phyloP scores from a whole-genome alignment of 1,140 invertebrate genomes.

The Sycobia sp. region DNA sequence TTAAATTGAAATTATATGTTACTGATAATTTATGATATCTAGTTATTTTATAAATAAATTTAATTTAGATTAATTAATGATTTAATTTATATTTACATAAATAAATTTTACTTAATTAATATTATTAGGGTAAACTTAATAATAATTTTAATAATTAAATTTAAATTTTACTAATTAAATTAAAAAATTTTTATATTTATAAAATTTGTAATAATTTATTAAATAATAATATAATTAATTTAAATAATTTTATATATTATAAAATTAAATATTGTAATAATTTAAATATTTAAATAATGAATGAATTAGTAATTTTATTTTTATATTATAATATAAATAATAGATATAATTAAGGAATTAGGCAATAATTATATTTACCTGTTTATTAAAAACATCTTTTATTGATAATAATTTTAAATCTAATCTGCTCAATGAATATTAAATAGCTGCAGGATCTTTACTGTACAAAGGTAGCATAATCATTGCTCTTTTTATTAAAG shows the following conservation, averaged over 20 bases:
- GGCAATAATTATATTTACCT: slow-evolving; percentile 68
- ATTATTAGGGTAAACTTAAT: too few relatives aligned
- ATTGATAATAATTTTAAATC: slow-evolving; percentile 66
- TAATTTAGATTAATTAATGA: slow-evolving; percentile 52
- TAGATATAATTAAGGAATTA: slow-evolving; percentile 66
- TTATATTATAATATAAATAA: slow-evolving; percentile 42
- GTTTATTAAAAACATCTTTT: slow-evolving; percentile 79
- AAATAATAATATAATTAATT: slow-evolving; percentile 32
- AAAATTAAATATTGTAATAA: slow-evolving; percentile 43
- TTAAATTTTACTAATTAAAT: not conserved
- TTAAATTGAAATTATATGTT: slow-evolving; percentile 66
- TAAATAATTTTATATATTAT: slow-evolving; percentile 39
- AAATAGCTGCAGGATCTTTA: slow-evolving; percentile 70
- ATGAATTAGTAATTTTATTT: slow-evolving; percentile 63
- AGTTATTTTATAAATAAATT: slow-evolving; percentile 69
- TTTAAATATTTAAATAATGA: slow-evolving; percentile 59
- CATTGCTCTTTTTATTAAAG: slow-evolving; percentile 71
- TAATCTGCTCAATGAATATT: slow-evolving; percentile 67
- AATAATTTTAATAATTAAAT: too few relatives aligned
- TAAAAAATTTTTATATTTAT: slow-evolving; percentile 42
- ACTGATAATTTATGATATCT: slow-evolving; percentile 69
- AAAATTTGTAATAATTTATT: slow-evolving; percentile 43
- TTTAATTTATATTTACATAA: slow-evolving; percentile 31
- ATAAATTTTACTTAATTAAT: slow-evolving; percentile 34
- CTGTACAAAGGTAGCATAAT: slow-evolving; percentile 76